phyloP scores from a whole-genome alignment of 2,888 invertebrate genomes.

The Crepidodera aurea region DNA sequence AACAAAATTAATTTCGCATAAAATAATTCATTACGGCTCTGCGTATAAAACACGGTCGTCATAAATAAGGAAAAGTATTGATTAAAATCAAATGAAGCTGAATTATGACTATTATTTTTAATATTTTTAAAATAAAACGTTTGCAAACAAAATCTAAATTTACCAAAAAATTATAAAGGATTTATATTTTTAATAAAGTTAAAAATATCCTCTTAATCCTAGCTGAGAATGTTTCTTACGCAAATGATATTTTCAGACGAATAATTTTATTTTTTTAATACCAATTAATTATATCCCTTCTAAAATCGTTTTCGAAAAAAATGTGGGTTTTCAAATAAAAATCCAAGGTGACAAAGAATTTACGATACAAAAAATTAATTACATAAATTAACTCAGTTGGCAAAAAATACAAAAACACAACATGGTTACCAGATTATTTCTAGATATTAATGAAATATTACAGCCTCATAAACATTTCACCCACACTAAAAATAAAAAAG shows the following conservation, averaged over 20 bases:
- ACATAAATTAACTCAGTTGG: constrained; percentile 43
- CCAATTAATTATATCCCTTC: constrained; percentile 28
- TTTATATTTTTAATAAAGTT: too few relatives aligned
- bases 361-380: constrained; percentile 42
- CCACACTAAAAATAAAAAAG: constrained; percentile 47
- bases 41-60: too few relatives aligned
- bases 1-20: too few relatives aligned
- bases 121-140: too few relatives aligned
- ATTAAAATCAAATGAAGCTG: too few relatives aligned
- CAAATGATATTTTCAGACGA: constrained; percentile 15
- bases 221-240: constrained; percentile 1
- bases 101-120: too few relatives aligned
- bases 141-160: too few relatives aligned
- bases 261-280: not conserved
- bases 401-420: constrained; percentile 39
- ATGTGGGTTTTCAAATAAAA: constrained; percentile 29
- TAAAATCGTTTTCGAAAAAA: constrained; percentile 25
- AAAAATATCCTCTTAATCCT: not conserved
- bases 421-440: constrained; percentile 36
- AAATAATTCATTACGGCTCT: too few relatives aligned
- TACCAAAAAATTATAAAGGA: too few relatives aligned
- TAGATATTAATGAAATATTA: constrained; percentile 47
- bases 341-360: constrained; percentile 35
- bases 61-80: too few relatives aligned
- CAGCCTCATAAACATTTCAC: constrained; percentile 41